Base-by-base conservation (phyloP, 2,797 vertebrate species). In the Heliangelus exortis region DNA sequence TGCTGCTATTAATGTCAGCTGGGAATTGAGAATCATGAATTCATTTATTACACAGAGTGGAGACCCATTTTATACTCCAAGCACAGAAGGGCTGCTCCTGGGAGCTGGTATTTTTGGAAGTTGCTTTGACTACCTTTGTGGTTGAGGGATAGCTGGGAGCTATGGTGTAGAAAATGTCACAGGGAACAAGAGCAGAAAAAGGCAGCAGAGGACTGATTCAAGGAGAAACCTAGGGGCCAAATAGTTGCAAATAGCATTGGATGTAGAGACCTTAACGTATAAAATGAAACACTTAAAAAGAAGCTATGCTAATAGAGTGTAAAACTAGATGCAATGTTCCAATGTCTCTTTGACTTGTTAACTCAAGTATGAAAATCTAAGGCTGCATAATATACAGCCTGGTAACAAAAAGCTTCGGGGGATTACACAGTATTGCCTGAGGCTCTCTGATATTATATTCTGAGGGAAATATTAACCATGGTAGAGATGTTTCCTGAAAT, bases 101-200 rank as follows among this genome's bases (percentile, higher is more conserved):
- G 97, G 98, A 98, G 92, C 95, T 98, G 98, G 92, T 98, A 98
- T 98, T 98, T 98, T 98, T 98, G 97, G 98, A 98, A 97, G 97
- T 97, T 96, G 93, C 92, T 97, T 98, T 97, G 95, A 96, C 97
- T 98, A 97, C 98, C 97, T 98, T 97, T 98, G 97, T 97, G 97
- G 96, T 96, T 97, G 97, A 98, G 97, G 97, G 97, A 98, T 98
- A 96, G 97, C 98, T 98, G 75, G 96, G 87, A 98, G 98, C 97
- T 97, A 98, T 83, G 74, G 94, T 93, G 89, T 97, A 93, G 96
- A 97, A 98, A 98, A 98, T 97, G 97, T 98, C 97, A 98, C 58
- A 55, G 53, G 90, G 89, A 98, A 97, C 97, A 97, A 97, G 88
- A 93, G 81, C 68, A 96, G 89, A 94, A 97, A 96, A 78, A 96